Conservation (phyloP, 2,797 vertebrate species). For the Pseudotriccus pelzelni region DNA sequence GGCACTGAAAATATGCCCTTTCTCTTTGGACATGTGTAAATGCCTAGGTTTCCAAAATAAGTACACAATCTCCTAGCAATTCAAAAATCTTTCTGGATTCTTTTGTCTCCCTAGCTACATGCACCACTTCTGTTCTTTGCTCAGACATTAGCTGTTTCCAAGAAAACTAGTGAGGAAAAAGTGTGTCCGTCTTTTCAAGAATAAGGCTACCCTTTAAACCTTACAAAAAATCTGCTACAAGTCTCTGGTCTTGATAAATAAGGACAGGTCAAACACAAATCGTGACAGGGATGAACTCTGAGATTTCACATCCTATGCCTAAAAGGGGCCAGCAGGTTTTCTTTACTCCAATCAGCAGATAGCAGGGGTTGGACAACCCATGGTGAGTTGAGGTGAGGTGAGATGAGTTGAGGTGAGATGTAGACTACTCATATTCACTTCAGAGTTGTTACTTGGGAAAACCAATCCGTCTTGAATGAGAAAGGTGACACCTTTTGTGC, state of each 20-base stretch:
- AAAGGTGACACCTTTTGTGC: background rate
- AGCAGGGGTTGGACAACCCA: background rate
- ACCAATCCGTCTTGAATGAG: background rate
- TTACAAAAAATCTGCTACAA: rapidly evolving
- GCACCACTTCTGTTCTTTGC: background rate
- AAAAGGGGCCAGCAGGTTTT: background rate
- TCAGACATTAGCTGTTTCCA: background rate
- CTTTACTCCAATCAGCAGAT: background rate
- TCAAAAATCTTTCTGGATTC: background rate
- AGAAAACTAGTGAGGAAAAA: background rate
- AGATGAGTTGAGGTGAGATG: background rate
- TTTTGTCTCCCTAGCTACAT: background rate
- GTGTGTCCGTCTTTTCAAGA: background rate
- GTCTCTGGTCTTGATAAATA: background rate
- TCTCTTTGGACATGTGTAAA: background rate
- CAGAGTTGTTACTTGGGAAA: background rate
- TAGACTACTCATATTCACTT: background rate
- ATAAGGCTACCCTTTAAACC: background rate
- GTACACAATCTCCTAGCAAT: background rate
- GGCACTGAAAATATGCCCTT: background rate
- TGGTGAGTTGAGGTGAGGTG: background rate
- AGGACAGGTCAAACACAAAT: background rate
- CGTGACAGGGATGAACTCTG: background rate
- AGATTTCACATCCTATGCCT: background rate
- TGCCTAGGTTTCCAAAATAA: background rate